Base-by-base conservation (phyloP, 2,797 vertebrate species). In the Sandelia bainsii region DNA sequence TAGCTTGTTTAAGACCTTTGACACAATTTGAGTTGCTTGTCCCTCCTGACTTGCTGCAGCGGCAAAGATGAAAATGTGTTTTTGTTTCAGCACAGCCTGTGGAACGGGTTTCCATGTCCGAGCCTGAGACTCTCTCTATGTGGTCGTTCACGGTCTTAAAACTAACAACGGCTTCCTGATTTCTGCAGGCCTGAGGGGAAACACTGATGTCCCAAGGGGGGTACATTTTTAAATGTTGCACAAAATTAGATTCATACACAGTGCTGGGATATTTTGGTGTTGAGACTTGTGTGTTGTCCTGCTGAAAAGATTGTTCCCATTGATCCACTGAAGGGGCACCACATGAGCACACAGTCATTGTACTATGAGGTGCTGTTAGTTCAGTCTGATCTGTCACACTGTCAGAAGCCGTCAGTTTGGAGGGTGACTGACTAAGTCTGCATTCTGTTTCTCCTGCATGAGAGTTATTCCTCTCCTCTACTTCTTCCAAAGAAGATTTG, bases 131-230 rank as follows among this genome's bases (percentile, higher is more conserved):
- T 87, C 90, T 92, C 57, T 87, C 75, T 58, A 88, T 93, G 79
- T 79, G 93, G 72, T 91, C 91, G 20, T 90, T 91, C 6, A 83
- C n/a, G 22, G 80, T 87, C 79, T 92, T 91, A 89, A 96, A 95
- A 27, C 72, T 72, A 65, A 85, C 73, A 66, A 37, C 63, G 62
- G 81, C 82, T 85, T 87, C 85, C 81, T 86, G 69, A 46, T 81
- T 72, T 59, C 7, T 34, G 1, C 27, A 3, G 44, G n/a, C 56
- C 50, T 6, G 4, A 3, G 62, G 77, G 80, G 50, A 53, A 40
- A 17, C 20, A 6, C 42, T 69, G 22, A 5, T 70, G 53, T 73
- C 54, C 40, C 23, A 16, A 54, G 13, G 11, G 6, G 48, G 37
- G 14, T 20, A 3, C 3, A 39, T 68, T 69, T 69, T 63, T 59